phyloP scores from a whole-genome alignment of 2,797 vertebrate species.

The Coccyzus lansbergi region DNA sequence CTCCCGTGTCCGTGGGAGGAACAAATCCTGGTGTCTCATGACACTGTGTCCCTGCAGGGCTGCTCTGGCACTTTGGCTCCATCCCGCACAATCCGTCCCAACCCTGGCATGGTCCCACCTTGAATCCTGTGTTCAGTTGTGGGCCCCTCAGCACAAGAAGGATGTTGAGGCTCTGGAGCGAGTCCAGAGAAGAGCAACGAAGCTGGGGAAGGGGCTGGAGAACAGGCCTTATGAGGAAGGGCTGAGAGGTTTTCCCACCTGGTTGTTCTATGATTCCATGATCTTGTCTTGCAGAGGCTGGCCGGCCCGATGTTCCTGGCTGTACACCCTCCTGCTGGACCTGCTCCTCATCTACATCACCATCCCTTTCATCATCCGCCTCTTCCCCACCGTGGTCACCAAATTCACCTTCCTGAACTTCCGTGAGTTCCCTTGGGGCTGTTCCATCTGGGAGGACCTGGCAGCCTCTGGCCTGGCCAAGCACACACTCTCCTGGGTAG shows the following conservation, averaged over 20 bases:
- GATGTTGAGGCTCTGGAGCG: too few species aligned
- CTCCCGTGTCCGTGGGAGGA: rapidly evolving
- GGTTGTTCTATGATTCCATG: too few species aligned
- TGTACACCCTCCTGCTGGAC: conserved; percentile 53
- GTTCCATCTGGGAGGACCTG: rapidly evolving
- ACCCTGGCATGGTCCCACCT: rapidly evolving
- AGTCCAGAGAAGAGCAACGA: too few species aligned
- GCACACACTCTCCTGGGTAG: too few species aligned
- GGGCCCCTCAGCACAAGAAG: too few species aligned
- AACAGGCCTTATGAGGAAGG: too few species aligned
- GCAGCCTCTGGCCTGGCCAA: too few species aligned
- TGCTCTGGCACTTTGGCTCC: rapidly evolving
- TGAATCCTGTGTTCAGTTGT: too few species aligned
- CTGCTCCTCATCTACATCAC: conserved; percentile 42
- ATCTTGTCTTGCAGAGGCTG: background rate
- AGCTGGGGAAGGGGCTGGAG: too few species aligned
- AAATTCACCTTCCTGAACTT: conserved; percentile 82
- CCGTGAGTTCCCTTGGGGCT: conserved; percentile 75
- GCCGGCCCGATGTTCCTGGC: background rate
- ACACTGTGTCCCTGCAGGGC: rapidly evolving
- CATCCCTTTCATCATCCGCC: conserved; percentile 58
- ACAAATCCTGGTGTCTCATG: rapidly evolving
- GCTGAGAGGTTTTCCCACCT: too few species aligned
- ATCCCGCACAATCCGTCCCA: background rate
- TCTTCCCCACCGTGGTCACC: conserved; percentile 78